Conservation (phyloP, 1,140 invertebrate species). For the Drosophila albomicans region DNA sequence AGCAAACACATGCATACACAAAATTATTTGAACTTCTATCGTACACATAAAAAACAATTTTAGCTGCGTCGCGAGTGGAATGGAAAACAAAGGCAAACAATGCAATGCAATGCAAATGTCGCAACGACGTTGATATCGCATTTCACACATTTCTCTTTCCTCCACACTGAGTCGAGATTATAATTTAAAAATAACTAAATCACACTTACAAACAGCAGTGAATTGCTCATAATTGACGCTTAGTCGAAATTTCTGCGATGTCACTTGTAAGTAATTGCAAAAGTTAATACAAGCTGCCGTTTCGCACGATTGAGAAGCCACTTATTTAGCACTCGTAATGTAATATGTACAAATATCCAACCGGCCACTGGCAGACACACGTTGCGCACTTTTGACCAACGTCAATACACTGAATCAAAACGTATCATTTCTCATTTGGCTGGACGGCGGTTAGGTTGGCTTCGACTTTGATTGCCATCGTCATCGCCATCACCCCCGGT, state of each 20-base stretch:
- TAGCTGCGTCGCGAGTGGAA: constrained; percentile 15
- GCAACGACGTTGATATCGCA: constrained; percentile 18
- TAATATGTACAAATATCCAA: constrained; percentile 4
- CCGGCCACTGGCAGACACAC: constrained; percentile 53
- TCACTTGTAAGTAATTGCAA: constrained; percentile 51
- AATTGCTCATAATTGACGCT: constrained; percentile 50
- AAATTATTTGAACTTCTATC: background rate
- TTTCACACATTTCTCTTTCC: constrained; percentile 1
- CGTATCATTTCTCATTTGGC: constrained; percentile 59
- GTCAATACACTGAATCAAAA: constrained; percentile 62
- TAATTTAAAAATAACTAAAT: constrained; percentile 2
- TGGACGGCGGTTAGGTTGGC: constrained; percentile 56
- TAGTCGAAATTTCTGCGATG: constrained; percentile 1
- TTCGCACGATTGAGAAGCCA: constrained; percentile 58
- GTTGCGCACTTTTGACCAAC: constrained; percentile 71
- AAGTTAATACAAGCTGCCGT: constrained; percentile 62
- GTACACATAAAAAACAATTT: constrained; percentile 23
- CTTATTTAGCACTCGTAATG: background rate
- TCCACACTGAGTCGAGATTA: background rate
- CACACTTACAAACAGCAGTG: constrained; percentile 59
- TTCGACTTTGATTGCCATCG: constrained; percentile 45
- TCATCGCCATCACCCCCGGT: background rate
- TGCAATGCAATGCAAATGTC: constrained; percentile 12
- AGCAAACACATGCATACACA: background rate
- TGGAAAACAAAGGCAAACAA: constrained; percentile 33